phyloP scores from a whole-genome alignment of 2,113 vertebrate species.

The Podarcis muralis region DNA sequence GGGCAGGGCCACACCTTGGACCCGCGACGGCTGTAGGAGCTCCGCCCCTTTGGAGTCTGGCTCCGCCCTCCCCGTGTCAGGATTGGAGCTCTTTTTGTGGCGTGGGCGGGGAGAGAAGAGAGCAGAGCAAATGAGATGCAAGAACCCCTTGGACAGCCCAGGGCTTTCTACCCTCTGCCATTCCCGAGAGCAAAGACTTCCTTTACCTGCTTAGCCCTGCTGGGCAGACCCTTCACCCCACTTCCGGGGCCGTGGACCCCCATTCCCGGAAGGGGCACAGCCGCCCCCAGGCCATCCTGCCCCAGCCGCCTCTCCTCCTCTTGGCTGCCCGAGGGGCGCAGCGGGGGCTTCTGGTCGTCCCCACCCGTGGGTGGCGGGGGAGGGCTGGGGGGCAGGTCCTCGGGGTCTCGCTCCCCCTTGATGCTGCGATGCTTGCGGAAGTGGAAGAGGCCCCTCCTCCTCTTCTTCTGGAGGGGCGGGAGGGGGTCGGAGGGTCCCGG shows the following conservation, averaged over 20 bases:
- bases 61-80: slow-evolving; percentile 37
- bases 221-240: slow-evolving; percentile 36
- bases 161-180: not conserved
- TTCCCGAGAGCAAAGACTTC: slow-evolving; percentile 17
- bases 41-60: slow-evolving; percentile 7
- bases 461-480: slow-evolving; percentile 71
- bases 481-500: slow-evolving; percentile 52
- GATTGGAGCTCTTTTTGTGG: not conserved
- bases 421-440: slow-evolving; percentile 71
- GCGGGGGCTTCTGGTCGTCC: slow-evolving; percentile 40
- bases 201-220: slow-evolving; percentile 45
- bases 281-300: slow-evolving; percentile 66
- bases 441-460: slow-evolving; percentile 72
- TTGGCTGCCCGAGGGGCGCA: not conserved
- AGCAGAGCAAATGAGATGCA: no score
- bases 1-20: slow-evolving; percentile 64
- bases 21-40: slow-evolving; percentile 50
- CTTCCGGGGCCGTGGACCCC: slow-evolving; percentile 40
- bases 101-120: no score
- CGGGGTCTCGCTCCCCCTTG: slow-evolving; percentile 63
- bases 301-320: slow-evolving; percentile 16
- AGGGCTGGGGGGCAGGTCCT: slow-evolving; percentile 62
- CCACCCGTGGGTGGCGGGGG: slow-evolving; percentile 59
- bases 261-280: slow-evolving; percentile 70
- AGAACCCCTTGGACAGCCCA: not conserved